Evolutionary conservation across 2,888 invertebrate species (phyloP).

Genomic region (Dichetophora obliterata): DNA sequence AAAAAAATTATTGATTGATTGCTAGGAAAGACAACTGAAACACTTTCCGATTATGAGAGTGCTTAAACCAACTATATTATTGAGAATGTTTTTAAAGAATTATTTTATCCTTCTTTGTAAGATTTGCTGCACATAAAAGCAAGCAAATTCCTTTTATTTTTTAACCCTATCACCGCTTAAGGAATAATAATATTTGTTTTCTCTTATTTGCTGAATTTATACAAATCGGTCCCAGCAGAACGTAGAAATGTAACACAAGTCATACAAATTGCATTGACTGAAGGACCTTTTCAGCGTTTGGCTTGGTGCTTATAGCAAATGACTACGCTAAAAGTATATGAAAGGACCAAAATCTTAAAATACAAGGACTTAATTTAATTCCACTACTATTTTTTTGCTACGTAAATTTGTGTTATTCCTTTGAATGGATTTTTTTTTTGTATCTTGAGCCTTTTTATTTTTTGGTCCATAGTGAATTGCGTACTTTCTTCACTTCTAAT

Average conservation of each 20-base stretch:
- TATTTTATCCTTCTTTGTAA: no score
- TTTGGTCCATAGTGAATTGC: background rate
- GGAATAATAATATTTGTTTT: no score
- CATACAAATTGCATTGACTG: conserved; percentile 13
- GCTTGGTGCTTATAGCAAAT: background rate
- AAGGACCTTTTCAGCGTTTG: background rate
- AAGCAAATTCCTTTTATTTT: no score
- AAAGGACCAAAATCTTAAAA: background rate
- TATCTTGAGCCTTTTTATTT: conserved; percentile 5
- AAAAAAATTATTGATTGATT: no score
- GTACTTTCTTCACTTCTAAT: conserved; percentile 19
- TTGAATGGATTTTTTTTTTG: conserved; percentile 13
- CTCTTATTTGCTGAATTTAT: background rate
- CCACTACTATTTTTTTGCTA: conserved; percentile 42
- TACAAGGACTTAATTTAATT: conserved; percentile 45
- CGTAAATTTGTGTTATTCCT: conserved; percentile 17
- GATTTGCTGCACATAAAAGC: no score
- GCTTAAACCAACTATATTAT: no score
- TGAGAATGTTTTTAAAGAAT: no score
- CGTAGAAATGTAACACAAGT: background rate
- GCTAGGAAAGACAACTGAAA: no score
- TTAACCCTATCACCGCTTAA: no score
- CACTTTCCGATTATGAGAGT: no score
- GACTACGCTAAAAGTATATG: background rate
- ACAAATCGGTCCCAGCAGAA: conserved; percentile 20